Evolutionary conservation across 2,888 invertebrate species (phyloP), one percentile per base, ranked within the genome.

Genomic region (Carpatolechia fugitivella): DNA sequence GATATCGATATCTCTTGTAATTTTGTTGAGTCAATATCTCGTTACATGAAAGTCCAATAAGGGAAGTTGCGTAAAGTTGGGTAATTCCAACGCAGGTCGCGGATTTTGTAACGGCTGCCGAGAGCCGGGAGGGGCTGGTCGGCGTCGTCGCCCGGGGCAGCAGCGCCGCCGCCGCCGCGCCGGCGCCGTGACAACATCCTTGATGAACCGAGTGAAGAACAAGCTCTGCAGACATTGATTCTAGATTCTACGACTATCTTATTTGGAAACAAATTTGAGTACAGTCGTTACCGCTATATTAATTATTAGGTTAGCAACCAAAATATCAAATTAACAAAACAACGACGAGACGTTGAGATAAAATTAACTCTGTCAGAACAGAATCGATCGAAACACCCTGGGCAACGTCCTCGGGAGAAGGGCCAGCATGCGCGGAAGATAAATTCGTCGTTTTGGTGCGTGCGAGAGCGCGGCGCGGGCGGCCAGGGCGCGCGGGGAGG

Each of bases 401-500:
- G 77, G 79, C 80, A 81, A 80, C 76, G 83, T 84, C 82, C 80
- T 80, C 80, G 78, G 76, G 76, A 79, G 80, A 80, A 84, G 83
- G 85, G 85, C 76, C 80, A 85, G 81, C 82, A 80, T 81, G 85
- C 80, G 78, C 86, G 82, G 85, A 87, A 88, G 88, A 89, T 87
- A 86, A 89, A 86, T 89, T 84, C 75, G 78, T 87, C 86, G 85
- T 87, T 88, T 87, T 85, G 88, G 85, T 87, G 85, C 84, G 88
- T 86, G 84, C 77, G 82, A 71, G 78, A 71, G 77, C 38, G 38
- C 13, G 14, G 51, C 29, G 51, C 35, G 71, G 74, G 76, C 76
- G 72, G 79, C 77, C 78, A 74, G 79, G 70, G 80, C 71, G 65
- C 78, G 76, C 81, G 77, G 76, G 86, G 75, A 80, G 86, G 90